Evolutionary conservation across 2,888 invertebrate species (phyloP), one percentile per base, ranked within the genome.

Genomic region (Diplolepis rosae): DNA sequence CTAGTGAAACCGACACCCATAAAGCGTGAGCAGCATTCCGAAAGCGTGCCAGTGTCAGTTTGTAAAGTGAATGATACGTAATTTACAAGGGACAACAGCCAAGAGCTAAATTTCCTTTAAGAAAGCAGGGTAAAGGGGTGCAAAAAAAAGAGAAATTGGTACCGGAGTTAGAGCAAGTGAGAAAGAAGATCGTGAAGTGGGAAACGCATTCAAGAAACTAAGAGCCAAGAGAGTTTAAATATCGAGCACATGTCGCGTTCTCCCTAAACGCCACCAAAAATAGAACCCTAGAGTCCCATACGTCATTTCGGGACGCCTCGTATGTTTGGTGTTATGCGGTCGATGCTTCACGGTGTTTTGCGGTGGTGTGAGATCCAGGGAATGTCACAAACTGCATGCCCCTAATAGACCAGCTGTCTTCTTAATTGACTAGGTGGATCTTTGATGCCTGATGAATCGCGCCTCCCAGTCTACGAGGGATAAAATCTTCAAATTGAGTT

Each of bases 391-490:
- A 39, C 61, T 39, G 66, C 61, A 69, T 72, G 68, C 71, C 80
- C 77, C 86, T 87, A 87, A 87, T 87, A 88, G 85, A 83, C 81
- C 81, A 81, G 82, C 86, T 87, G 87, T 87, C 86, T 84, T 84
- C 85, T 85, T 87, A 88, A 88, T 88, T 87, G 87, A 87, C 87
- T 86, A 82, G 84, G 82, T 84, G 84, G 85, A 77, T 84, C 81
- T 79, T 81, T 77, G 78, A 73, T 77, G 74, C 24, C 42, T 67
- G 74, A 35, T 68, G 68, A 11, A 32, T 70, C 51, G 54, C 50
- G 24, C 48, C 66, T 54, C 30, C 27, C 24, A 39, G 42, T 42
- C 7, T 32, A 30, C 15, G 13, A 42, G 35, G 65, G 42, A 73
- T 66, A 54, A 65, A 66, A 70, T 65, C 65, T 15, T 73, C 56